A percentile compares a stretch with the other conserved stretches of the same genome.
Conservation (phyloP, 2,113 vertebrate species). For the Triplophysa dalaica region DNA sequence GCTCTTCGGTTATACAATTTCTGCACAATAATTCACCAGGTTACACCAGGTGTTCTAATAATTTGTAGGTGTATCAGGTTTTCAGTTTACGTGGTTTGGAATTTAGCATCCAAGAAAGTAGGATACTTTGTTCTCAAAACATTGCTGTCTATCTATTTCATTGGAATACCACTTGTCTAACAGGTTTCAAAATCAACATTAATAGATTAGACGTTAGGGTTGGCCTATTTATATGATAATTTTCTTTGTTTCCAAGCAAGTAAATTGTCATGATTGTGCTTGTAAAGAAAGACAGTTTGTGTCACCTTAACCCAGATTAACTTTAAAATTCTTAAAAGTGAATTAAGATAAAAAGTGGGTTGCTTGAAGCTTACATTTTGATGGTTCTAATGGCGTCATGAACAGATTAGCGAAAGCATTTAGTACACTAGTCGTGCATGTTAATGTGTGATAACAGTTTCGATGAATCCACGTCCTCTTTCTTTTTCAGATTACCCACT, state of each 20-base stretch:
- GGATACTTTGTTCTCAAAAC: neutral
- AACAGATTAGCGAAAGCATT: neutral
- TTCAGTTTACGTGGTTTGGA: neutral
- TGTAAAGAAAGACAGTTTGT: conserved; percentile 10
- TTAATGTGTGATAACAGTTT: neutral
- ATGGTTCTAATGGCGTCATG: neutral
- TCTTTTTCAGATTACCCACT: conserved; percentile 72
- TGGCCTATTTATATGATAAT: neutral
- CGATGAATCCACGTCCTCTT: neutral
- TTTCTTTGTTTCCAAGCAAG: conserved; percentile 7
- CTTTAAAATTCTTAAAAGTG: neutral
- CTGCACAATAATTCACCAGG: neutral
- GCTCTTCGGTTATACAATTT: no score
- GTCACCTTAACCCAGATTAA: conserved; percentile 18
- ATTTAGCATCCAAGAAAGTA: neutral
- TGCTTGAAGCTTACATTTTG: neutral
- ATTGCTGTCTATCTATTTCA: neutral
- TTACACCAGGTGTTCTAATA: neutral
- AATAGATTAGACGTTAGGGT: neutral
- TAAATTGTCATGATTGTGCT: conserved; percentile 47
- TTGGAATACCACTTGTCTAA: neutral
- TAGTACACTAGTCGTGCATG: neutral
- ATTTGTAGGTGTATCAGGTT: neutral
- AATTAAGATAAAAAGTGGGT: neutral
- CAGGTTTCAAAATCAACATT: neutral